Conservation (phyloP, 2,888 invertebrate species). For the Apoda limacodes region DNA sequence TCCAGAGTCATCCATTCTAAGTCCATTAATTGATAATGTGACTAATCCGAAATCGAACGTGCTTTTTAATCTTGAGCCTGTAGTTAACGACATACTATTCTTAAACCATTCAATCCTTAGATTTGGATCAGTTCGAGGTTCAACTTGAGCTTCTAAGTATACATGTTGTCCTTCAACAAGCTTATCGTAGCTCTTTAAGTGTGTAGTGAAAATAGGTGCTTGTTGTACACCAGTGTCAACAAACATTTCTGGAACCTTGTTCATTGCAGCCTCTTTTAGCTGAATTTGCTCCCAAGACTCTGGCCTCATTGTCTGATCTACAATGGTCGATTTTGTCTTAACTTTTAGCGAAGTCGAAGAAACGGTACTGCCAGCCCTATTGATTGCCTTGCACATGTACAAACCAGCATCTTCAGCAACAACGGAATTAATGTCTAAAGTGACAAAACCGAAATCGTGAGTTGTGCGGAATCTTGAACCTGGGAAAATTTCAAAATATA, state of each 20-base stretch:
- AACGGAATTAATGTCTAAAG: conserved; percentile 89
- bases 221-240: conserved; percentile 87
- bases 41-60: conserved; percentile 98
- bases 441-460: conserved; percentile 95
- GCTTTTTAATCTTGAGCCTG: conserved; percentile 90
- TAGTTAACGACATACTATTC: conserved; percentile 87
- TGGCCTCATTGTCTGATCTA: conserved; percentile 87
- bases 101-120: conserved; percentile 93
- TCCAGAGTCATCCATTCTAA: conserved; percentile 92
- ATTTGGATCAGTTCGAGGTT: conserved; percentile 90
- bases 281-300: conserved; percentile 94
- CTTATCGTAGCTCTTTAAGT: conserved; percentile 86
- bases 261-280: conserved; percentile 91
- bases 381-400: conserved; percentile 94
- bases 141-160: conserved; percentile 89
- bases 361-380: conserved; percentile 93
- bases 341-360: conserved; percentile 92
- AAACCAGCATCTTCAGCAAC: conserved; percentile 91
- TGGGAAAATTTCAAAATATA: conserved; percentile 24
- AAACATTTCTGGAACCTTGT: conserved; percentile 89
- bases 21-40: conserved; percentile 87
- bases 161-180: conserved; percentile 89
- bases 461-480: conserved; percentile 91
- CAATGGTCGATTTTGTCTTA: conserved; percentile 82
- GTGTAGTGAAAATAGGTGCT: conserved; percentile 96